Percentiles rank a stretch among this genome's conserved stretches.
Conservation (phyloP, 2,797 vertebrate species). For the Atherinosoma microstoma region DNA sequence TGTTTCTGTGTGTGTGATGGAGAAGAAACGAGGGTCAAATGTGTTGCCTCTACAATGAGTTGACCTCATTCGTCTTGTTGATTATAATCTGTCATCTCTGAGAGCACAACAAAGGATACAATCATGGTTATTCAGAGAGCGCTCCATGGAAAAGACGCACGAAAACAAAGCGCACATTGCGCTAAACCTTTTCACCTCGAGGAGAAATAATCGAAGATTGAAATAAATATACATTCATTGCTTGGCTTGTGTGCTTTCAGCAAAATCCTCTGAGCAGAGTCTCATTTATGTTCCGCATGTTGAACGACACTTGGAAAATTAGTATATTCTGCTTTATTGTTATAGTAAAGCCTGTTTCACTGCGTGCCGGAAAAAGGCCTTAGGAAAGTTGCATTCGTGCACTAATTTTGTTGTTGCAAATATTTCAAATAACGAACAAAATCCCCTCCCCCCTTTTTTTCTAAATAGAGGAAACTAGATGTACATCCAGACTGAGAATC, state of each 20-base stretch:
- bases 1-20: not conserved
- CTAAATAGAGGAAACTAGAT: too few relatives aligned
- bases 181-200: conserved; percentile 58
- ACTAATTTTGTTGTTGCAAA: not conserved
- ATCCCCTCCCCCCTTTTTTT: too few relatives aligned
- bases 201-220: conserved; percentile 32
- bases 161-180: conserved; percentile 49
- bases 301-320: too few relatives aligned
- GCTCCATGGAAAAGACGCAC: conserved; percentile 56
- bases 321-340: too few relatives aligned
- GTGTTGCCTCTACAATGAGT: conserved; percentile 61
- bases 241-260: not conserved
- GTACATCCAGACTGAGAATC: not conserved
- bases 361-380: not conserved
- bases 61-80: conserved; percentile 77
- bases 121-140: conserved; percentile 67
- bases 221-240: conserved; percentile 13
- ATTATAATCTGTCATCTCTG: conserved; percentile 74
- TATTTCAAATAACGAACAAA: not conserved
- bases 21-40: conserved; percentile 56
- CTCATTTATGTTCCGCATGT: too few relatives aligned
- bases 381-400: not conserved
- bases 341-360: too few relatives aligned
- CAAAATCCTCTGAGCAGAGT: not conserved
- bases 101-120: conserved; percentile 72